Conservation (phyloP, 2,113 vertebrate genomes). For the Gymnocephalus cernua region DNA sequence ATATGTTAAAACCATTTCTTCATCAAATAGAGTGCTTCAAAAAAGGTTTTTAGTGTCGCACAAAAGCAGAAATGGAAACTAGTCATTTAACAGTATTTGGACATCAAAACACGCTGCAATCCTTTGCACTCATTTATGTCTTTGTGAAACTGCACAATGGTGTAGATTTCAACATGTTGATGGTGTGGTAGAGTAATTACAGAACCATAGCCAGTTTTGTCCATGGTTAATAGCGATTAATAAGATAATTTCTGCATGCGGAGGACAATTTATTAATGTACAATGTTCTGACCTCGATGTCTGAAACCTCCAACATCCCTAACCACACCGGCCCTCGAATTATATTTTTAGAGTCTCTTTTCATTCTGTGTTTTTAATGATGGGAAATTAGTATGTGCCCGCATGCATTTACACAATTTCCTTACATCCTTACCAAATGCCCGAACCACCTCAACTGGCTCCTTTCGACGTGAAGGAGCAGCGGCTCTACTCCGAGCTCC, state of each 20-base stretch:
- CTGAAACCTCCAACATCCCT: slow-evolving; percentile 44
- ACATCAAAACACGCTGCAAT: background rate
- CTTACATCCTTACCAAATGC: too few relatives aligned
- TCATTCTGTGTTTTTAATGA: slow-evolving; percentile 30
- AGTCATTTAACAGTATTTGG: background rate
- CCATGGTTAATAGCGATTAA: slow-evolving; percentile 64
- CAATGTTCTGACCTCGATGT: slow-evolving; percentile 49
- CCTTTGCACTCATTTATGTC: background rate
- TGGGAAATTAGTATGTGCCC: slow-evolving; percentile 10
- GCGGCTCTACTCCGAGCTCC: too few relatives aligned
- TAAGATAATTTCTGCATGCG: slow-evolving; percentile 52
- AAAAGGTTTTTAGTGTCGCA: background rate
- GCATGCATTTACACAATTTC: background rate
- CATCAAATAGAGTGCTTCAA: background rate
- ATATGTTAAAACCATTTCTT: background rate
- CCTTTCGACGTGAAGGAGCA: too few relatives aligned
- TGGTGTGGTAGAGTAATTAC: slow-evolving; percentile 44
- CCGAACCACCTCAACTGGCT: too few relatives aligned
- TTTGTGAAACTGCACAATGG: slow-evolving; percentile 17
- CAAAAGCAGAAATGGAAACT: background rate
- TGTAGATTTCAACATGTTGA: background rate
- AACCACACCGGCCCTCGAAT: slow-evolving; percentile 29
- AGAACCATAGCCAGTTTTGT: slow-evolving; percentile 36
- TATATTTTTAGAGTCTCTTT: slow-evolving; percentile 30
- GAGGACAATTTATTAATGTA: slow-evolving; percentile 50